Evolutionary conservation across 2,797 vertebrate species (phyloP).

Genomic region (Falco naumanni): DNA sequence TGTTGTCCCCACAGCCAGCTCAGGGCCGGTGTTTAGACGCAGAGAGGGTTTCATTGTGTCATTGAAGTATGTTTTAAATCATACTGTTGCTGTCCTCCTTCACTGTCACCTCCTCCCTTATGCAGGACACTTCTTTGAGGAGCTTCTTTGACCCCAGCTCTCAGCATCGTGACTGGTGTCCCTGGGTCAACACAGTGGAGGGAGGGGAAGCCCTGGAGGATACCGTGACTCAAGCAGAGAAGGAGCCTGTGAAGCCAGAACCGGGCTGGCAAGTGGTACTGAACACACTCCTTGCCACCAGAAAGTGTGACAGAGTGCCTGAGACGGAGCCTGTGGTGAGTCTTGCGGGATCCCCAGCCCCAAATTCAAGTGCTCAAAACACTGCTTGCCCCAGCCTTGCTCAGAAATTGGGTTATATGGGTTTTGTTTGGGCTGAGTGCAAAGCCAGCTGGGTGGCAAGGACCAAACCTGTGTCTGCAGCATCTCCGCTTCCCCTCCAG

Average conservation of each 20-base stretch:
- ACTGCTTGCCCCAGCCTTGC: not conserved
- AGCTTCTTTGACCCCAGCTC: constrained; percentile 87
- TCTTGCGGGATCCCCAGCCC: not conserved
- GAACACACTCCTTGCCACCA: constrained; percentile 82
- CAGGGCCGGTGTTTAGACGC: not conserved
- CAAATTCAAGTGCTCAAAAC: not conserved
- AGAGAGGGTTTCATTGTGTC: rapidly evolving
- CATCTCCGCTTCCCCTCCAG: not conserved
- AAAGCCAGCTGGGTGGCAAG: not conserved
- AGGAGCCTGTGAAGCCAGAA: not conserved
- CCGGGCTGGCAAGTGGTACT: constrained; percentile 89
- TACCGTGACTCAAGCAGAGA: rapidly evolving
- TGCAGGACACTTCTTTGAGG: constrained; percentile 78
- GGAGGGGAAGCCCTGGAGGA: constrained; percentile 59
- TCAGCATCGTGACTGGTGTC: constrained; percentile 97
- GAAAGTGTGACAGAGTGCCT: constrained; percentile 70
- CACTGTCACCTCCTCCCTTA: not conserved
- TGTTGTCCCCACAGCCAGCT: rapidly evolving
- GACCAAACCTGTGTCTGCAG: not conserved
- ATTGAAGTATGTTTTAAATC: not conserved
- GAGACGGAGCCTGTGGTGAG: constrained; percentile 80
- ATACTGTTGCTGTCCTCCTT: rapidly evolving
- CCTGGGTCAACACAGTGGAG: constrained; percentile 83
- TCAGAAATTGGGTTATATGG: not conserved
- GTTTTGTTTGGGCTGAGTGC: not conserved